Evolutionary conservation across 1,140 invertebrate genomes (phyloP).

Genomic region (Zaprionus vittiger): DNA sequence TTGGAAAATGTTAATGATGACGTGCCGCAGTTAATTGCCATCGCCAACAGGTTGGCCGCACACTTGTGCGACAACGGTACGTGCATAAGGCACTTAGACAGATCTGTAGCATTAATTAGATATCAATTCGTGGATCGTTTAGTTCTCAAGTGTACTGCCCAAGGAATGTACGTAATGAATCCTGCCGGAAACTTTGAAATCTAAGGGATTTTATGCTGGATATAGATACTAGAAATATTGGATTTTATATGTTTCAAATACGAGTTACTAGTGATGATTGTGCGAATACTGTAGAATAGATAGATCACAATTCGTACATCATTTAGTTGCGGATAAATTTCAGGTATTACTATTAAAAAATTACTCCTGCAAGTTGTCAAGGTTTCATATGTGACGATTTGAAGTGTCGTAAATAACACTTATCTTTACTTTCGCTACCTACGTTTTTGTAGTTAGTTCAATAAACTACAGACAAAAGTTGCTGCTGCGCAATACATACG

Average conservation of each 20-base stretch:
- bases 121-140: constrained; percentile 14
- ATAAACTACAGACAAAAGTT: background rate
- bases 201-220: too few species aligned
- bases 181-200: background rate
- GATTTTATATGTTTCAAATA: too few species aligned
- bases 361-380: too few species aligned
- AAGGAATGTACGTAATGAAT: background rate
- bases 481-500: background rate
- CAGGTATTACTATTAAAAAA: too few species aligned
- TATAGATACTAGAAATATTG: too few species aligned
- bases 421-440: background rate
- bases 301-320: too few species aligned
- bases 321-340: too few species aligned
- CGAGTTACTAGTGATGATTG: too few species aligned
- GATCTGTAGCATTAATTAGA: constrained; percentile 16
- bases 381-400: too few species aligned
- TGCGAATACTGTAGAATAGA: too few species aligned
- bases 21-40: constrained; percentile 58
- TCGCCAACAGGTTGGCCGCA: constrained; percentile 52
- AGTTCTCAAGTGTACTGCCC: background rate
- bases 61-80: constrained; percentile 1
- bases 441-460: background rate
- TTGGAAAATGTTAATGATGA: constrained; percentile 76
- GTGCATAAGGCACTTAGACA: constrained; percentile 15
- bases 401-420: too few species aligned